Base-by-base conservation (phyloP, 2,888 invertebrate species). In the Cryptocheilus praepositus region DNA sequence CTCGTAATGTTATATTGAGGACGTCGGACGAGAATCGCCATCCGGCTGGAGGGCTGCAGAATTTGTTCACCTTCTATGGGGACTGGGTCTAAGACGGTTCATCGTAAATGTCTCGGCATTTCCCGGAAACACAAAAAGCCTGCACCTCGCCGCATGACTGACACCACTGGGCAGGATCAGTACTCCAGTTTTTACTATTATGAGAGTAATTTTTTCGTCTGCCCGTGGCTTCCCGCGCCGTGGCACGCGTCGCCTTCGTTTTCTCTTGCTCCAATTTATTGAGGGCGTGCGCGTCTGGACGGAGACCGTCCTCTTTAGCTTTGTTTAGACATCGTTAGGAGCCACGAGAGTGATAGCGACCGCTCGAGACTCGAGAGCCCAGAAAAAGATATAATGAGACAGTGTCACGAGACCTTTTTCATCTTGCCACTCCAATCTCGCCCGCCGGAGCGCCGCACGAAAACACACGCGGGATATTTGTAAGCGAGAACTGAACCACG, bases 151-250 rank as follows among this genome's bases (percentile, higher is more conserved):
- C 57, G 21, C 53, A 59, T 57, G 60, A 66, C 70, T 64, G 16
- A 64, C 61, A 21, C 8, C 51, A 18, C 19, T n/a, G n/a, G n/a
- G 36, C 16, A 28, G 63, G 57, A 16, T 63, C 64, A 18, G 46
- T 81, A 81, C 83, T 86, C 82, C 70, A 85, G 77, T 87, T 86
- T 88, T 87, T 85, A 84, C 84, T 82, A 86, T 87, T 87, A 87
- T 85, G 87, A 85, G 86, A 84, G 81, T 81, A 80, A 84, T 85
- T 87, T 86, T 87, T 86, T 87, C 18, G 16, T 45, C 28, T n/a
- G 18, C n/a, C 1, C 15, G 25, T 25, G 25, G 25, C 25, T 25
- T 18, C 44, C 43, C 56, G 21, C 13, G 43, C 82, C 77, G 73
- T 67, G 80, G 76, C 79, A 71, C 77, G 77, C 74, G 76, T 36